These are phyloP conservation scores for Barbus barbus DNA, from an alignment of 2,113 vertebrate genomes.

Conservation along the genomic window DNA sequence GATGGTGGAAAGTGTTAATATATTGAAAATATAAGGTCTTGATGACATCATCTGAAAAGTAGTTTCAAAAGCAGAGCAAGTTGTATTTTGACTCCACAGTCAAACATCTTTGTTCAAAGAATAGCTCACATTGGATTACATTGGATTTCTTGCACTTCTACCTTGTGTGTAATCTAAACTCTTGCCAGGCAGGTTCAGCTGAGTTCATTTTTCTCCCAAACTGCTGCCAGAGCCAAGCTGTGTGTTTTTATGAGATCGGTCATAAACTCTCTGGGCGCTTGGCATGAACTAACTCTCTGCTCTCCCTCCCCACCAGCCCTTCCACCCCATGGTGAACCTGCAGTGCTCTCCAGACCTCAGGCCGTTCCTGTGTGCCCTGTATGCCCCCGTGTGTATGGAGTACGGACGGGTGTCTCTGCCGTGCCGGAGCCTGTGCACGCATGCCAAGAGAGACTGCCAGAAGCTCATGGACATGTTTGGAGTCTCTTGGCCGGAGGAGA, in stretches of 20 bases:
- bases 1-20: not conserved
- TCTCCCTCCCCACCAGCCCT: constrained; percentile 73
- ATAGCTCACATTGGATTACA: no score
- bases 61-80: constrained; percentile 1
- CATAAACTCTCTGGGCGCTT: constrained; percentile 21
- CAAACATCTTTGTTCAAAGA: not conserved
- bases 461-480: constrained; percentile 91
- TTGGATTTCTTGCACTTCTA: not conserved
- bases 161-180: not conserved
- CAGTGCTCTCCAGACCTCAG: constrained; percentile 85
- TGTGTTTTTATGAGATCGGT: constrained; percentile 43
- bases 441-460: constrained; percentile 81
- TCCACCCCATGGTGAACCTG: constrained; percentile 90
- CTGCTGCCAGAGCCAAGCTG: constrained; percentile 12
- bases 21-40: not conserved
- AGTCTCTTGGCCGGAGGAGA: constrained; percentile 87
- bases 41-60: no score
- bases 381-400: constrained; percentile 85
- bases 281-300: constrained; percentile 16
- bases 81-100: not conserved
- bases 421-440: constrained; percentile 82
- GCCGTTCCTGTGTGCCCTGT: constrained; percentile 85
- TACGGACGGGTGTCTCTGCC: constrained; percentile 85
- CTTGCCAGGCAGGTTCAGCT: constrained; percentile 18
- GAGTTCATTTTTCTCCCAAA: no score